Conservation (phyloP, 2,113 vertebrate genomes). For the Mastomys coucha region DNA sequence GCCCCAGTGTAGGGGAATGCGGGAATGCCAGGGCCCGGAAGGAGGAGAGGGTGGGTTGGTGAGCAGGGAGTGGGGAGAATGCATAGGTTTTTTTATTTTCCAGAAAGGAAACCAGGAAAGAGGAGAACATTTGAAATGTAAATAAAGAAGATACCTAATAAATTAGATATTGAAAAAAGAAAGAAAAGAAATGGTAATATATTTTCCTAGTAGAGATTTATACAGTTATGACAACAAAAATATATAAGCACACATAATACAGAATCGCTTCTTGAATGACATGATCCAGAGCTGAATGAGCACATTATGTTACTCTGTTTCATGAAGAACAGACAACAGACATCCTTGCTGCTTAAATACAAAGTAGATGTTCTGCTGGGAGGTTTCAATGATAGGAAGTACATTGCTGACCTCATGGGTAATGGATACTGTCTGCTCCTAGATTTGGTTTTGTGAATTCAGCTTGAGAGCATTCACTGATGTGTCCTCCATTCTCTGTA, state of each 20-base stretch:
- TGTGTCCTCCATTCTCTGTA: background rate
- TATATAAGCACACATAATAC: background rate
- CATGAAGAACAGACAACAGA: background rate
- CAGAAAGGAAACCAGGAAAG: too few species aligned
- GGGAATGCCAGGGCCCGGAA: too few species aligned
- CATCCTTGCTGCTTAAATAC: background rate
- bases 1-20: too few species aligned
- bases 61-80: too few species aligned
- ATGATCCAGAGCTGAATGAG: background rate
- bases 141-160: background rate
- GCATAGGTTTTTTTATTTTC: too few species aligned
- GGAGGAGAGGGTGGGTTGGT: too few species aligned
- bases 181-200: background rate
- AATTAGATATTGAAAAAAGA: background rate
- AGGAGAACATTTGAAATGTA: too few species aligned
- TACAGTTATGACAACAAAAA: background rate
- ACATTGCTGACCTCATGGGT: background rate
- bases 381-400: background rate
- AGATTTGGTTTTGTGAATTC: background rate
- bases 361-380: background rate
- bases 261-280: background rate
- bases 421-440: background rate
- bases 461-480: background rate
- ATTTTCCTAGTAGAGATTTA: background rate
- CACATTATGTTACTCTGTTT: background rate